phyloP scores from a whole-genome alignment of 2,113 vertebrate species.

The Siniperca knerii region DNA sequence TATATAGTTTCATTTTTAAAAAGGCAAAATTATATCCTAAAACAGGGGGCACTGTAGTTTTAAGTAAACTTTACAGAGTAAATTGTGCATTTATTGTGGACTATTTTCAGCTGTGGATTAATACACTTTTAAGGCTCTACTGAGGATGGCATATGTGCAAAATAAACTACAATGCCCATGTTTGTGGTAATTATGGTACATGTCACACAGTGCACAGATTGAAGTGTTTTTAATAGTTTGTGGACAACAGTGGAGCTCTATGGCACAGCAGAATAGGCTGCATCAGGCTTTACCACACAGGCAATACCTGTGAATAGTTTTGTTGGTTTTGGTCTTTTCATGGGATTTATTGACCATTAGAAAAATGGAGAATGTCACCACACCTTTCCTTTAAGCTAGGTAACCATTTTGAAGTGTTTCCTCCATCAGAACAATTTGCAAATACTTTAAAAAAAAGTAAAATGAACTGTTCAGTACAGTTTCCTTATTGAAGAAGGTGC shows the following conservation, averaged over 20 bases:
- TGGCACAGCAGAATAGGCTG: no score
- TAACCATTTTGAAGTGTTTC: no score
- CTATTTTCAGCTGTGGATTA: conserved; percentile 3
- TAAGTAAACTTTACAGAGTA: not conserved
- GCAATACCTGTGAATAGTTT: not conserved
- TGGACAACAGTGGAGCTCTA: not conserved
- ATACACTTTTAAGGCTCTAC: not conserved
- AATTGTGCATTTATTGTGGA: not conserved
- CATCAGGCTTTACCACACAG: not conserved
- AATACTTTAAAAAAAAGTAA: not conserved
- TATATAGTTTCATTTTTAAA: not conserved
- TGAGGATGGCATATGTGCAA: no score
- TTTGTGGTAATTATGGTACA: no score
- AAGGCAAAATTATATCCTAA: not conserved
- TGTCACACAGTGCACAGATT: not conserved
- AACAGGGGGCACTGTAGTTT: not conserved
- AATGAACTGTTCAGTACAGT: not conserved
- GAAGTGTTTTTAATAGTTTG: not conserved
- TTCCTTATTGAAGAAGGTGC: not conserved
- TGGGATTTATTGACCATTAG: no score
- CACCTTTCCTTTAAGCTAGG: no score
- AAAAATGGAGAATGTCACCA: no score
- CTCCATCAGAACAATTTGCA: no score
- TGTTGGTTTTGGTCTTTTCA: no score
- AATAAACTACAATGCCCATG: no score